Evolutionary conservation across 1,140 invertebrate genomes (phyloP), one percentile per base, ranked within the genome.

Genomic region (Asobara japonica): DNA sequence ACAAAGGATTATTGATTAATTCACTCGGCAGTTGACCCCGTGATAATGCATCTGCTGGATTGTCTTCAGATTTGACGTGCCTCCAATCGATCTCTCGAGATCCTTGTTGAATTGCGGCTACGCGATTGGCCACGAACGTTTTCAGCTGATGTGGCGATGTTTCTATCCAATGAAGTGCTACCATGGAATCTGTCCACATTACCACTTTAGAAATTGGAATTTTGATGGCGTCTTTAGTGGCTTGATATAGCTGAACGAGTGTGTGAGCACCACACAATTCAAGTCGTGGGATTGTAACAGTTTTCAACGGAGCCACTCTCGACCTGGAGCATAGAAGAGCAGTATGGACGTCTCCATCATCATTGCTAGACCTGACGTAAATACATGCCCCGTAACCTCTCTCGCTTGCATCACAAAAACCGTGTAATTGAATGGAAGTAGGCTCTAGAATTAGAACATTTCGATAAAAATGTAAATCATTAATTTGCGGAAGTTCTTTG

Each of bases 341-440:
- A 2, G 22, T 3, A 3, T 25, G 25, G 3, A 22, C 22, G 4
- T 29, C 16, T 4, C 22, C 51, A 1, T 13, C 3, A 13, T 1
- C 25, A 0, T 25, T 27, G 0, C 11, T 29, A 3, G 51, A 60
- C 22, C 6, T 60, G 0, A 60, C 3, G 10, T 60, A 60, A 8
- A 60, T 60, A 27, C 51, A 60, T 2, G 25, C 22, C n/a, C 51
- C 51, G 3, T 78, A 78, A 0, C 74, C 79, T 2, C 45, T 30
- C 62, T 78, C 62, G 31, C 71, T 76, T 0, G 78, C 78, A 60
- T 81, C 80, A 13, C 65, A 74, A 62, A 82, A 82, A 13, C 77
- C 76, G 33, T 79, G 78, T 45, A 79, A 30, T 67, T 78, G 67
- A 8, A 74, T n/a, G 29, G 30, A 6, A 13, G 29, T 60, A 22